These are phyloP conservation scores for Metalampra italica DNA, from an alignment of 2,888 invertebrate genomes.

Conservation along the genomic window DNA sequence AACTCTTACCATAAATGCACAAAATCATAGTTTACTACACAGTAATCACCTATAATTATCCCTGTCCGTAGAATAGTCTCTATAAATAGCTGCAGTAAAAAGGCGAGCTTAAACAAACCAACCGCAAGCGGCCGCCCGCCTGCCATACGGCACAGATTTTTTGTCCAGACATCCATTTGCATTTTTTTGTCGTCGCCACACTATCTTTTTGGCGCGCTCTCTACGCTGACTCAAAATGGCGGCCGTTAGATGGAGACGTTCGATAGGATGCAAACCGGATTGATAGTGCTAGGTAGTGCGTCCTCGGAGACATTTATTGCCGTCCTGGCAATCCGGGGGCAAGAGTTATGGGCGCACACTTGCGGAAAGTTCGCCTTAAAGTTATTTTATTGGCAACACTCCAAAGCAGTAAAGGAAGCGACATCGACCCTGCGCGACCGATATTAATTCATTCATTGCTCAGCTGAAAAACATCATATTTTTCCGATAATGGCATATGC, in stretches of 20 bases:
- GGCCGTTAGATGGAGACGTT: slow-evolving; percentile 57
- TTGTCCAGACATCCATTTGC: slow-evolving; percentile 40
- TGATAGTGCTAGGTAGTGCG: slow-evolving; percentile 60
- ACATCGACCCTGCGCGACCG: slow-evolving; percentile 31
- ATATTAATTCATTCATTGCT: slow-evolving; percentile 62
- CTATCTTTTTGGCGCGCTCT: slow-evolving; percentile 38
- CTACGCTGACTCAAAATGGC: slow-evolving; percentile 28
- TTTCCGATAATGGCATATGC: slow-evolving; percentile 53
- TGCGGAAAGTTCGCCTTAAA: slow-evolving; percentile 57
- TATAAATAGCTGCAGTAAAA: slow-evolving; percentile 5
- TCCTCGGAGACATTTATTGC: slow-evolving; percentile 64
- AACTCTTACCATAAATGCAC: slow-evolving; percentile 4
- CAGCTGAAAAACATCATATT: slow-evolving; percentile 70
- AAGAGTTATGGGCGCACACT: slow-evolving; percentile 53
- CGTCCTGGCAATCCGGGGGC: slow-evolving; percentile 32
- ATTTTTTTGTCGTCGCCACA: slow-evolving; percentile 39
- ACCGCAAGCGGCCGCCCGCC: slow-evolving; percentile 44
- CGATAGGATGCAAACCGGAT: slow-evolving; percentile 69
- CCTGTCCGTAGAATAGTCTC: background rate
- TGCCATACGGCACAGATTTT: slow-evolving; percentile 52
- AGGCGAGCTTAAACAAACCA: slow-evolving; percentile 41
- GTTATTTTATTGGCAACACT: slow-evolving; percentile 66
- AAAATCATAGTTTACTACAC: slow-evolving; percentile 8
- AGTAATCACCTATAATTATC: slow-evolving; percentile 8
- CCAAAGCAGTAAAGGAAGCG: slow-evolving; percentile 53